Evolutionary conservation across 2,113 vertebrate genomes (phyloP), one percentile per base, ranked within the genome.

Genomic region (Solea solea): DNA sequence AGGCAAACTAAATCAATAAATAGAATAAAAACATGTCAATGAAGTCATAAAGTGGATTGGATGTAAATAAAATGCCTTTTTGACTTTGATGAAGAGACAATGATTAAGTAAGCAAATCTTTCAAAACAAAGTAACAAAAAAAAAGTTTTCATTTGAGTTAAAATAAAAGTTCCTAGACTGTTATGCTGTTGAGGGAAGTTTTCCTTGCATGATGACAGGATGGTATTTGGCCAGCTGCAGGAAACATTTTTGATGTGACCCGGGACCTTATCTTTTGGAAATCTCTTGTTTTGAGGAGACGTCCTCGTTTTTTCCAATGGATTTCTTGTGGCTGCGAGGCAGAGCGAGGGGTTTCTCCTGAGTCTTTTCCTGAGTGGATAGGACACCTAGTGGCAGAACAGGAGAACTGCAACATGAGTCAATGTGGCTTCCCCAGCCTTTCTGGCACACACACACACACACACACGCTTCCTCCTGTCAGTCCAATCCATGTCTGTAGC

Each of bases 371-470:
- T 83, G 51, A 73, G 69, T 63, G 61, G 15, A 55, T 77, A 89
- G 61, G 88, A 87, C 91, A 48, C 82, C 86, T 90, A 70, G 81
- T 61, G 92, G 82, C 53, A 8, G 13, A 80, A 27, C 3, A n/a
- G 34, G 14, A n/a, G 71, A 28, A 81, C 28, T 84, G 68, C 87
- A 86, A 25, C 34, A 14, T 52, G 54, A 73, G 53, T 50, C 13
- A 51, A 73, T 10, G 51, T 11, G 71, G 78, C 61, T 76, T 82
- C 80, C 82, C 86, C 72, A 72, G 46, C 69, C 27, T 64, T 48
- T 62, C 49, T 51, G 0, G 59, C 65, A 42, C 42, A 59, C 27
- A 14, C 53, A 55, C 53, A 34, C 59, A 48, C 11, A 4, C 13
- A 45, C 51, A 40, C 41, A 44, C 46, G 28, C 50, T 7, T 16